Evolutionary conservation across 2,797 vertebrate genomes (phyloP), one percentile per base, ranked within the genome.

Genomic region (Diceros bicornis): DNA sequence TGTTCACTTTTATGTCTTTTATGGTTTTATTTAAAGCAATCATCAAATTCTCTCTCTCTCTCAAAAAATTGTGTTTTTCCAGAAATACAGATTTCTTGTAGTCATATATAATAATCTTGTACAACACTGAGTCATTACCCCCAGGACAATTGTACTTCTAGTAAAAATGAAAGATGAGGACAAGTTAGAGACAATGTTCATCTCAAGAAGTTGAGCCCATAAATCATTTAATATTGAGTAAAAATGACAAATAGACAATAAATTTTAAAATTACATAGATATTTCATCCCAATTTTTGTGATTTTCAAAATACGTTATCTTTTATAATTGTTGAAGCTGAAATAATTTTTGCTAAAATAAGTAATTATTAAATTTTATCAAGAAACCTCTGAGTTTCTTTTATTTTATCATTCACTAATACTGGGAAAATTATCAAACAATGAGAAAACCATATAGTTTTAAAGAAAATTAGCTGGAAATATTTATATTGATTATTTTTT

Each of bases 81-180:
- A 94, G 29, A 90, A 79, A 82, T 52, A 71, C 17, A 89, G 5
- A 0, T 71, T 91, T 96, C 8, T 69, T 93, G 0, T 82, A 89
- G 79, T 77, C 11, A 71, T 77, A 81, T 44, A 55, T 88, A 37
- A 72, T 64, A 85, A n/a, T 71, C 7, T 32, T 72, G 0, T 37
- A 47, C 78, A 84, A 93, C 8, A 75, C 20, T 90, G 44, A 94
- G 7, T 91, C 55, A 89, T 77, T 84, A 62, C 57, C 34, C 52
- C 12, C 44, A 68, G 34, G 13, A 64, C 16, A 86, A n/a, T 11
- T 85, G 14, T 59, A 64, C 68, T 93, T 93, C 37, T 62, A 83
- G 10, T 86, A 96, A 88, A 97, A 98, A 77, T 74, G 61, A 69
- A 90, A 81, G 47, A 81, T 88, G 14, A 96, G 34, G 47, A 47